Conservation (phyloP, 2,888 invertebrate species). For the Lamellibrachia satsuma region DNA sequence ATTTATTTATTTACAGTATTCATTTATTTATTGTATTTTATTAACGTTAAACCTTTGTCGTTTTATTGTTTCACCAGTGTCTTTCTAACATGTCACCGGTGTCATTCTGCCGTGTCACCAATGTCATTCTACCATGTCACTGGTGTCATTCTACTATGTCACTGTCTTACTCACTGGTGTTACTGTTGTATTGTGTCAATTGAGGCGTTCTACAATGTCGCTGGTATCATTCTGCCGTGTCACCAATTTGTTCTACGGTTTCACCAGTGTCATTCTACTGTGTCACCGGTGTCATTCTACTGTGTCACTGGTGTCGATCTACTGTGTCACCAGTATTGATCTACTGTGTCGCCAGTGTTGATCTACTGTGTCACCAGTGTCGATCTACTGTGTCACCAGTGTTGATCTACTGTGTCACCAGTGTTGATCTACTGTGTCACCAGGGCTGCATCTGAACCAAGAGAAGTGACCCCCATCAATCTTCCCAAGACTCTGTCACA, state of each 20-base stretch:
- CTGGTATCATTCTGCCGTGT: background rate
- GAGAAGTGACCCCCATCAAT: background rate
- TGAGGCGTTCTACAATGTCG: background rate
- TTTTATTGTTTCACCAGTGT: background rate
- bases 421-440: background rate
- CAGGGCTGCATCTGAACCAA: conserved; percentile 14
- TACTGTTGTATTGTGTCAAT: background rate
- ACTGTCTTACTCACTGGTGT: background rate
- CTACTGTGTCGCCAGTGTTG: too few species aligned
- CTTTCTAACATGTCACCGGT: background rate
- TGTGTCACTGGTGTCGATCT: background rate
- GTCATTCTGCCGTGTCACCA: background rate
- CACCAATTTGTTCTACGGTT: too few species aligned
- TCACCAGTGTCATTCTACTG: background rate
- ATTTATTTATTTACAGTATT: too few species aligned
- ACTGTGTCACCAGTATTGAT: too few species aligned
- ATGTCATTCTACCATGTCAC: background rate
- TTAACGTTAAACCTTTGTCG: background rate
- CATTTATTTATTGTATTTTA: background rate
- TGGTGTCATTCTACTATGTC: background rate
- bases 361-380: background rate
- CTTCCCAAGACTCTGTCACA: background rate
- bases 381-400: conserved; percentile 3
- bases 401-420: background rate
- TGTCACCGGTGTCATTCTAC: background rate